These are phyloP conservation scores for Uropetala carovei DNA, from an alignment of 2,888 invertebrate species.

Conservation along the genomic window DNA sequence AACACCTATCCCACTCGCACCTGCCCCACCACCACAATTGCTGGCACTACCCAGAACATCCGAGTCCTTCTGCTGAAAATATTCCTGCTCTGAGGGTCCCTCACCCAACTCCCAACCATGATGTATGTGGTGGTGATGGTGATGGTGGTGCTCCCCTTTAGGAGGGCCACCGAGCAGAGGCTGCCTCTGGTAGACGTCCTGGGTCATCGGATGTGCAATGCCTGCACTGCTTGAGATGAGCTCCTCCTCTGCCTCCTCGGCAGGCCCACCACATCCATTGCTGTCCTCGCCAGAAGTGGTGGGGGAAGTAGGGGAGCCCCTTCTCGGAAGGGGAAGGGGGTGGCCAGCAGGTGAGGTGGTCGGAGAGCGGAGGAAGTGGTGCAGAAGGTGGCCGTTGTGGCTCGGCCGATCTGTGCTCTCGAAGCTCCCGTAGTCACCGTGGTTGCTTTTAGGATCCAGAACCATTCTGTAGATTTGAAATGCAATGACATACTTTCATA, in stretches of 20 bases:
- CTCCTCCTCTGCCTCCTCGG: conserved; percentile 46
- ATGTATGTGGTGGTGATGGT: conserved; percentile 74
- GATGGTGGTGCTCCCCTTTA: conserved; percentile 70
- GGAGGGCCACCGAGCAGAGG: conserved; percentile 77
- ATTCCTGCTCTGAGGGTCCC: conserved; percentile 50
- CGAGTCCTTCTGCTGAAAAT: conserved; percentile 41
- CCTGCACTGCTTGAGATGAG: conserved; percentile 71
- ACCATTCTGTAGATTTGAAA: conserved; percentile 78
- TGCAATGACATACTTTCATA: conserved; percentile 18
- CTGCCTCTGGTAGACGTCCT: conserved; percentile 80
- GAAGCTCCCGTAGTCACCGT: conserved; percentile 81
- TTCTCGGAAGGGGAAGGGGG: conserved; percentile 69
- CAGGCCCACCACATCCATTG: conserved; percentile 71
- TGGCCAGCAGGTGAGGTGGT: conserved; percentile 70
- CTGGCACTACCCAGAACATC: conserved; percentile 69
- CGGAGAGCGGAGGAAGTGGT: conserved; percentile 68
- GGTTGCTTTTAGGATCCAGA: conserved; percentile 80
- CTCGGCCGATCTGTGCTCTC: conserved; percentile 57
- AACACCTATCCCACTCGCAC: conserved; percentile 72
- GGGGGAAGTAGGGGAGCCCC: conserved; percentile 71
- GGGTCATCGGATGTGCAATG: conserved; percentile 73
- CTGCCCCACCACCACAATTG: conserved; percentile 74
- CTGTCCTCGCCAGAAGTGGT: conserved; percentile 70
- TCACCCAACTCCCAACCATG: conserved; percentile 73
- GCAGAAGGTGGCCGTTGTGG: conserved; percentile 57